These are phyloP conservation scores for Circaetus cinerascens DNA, from an alignment of 2,113 vertebrate species.

Conservation along the genomic window DNA sequence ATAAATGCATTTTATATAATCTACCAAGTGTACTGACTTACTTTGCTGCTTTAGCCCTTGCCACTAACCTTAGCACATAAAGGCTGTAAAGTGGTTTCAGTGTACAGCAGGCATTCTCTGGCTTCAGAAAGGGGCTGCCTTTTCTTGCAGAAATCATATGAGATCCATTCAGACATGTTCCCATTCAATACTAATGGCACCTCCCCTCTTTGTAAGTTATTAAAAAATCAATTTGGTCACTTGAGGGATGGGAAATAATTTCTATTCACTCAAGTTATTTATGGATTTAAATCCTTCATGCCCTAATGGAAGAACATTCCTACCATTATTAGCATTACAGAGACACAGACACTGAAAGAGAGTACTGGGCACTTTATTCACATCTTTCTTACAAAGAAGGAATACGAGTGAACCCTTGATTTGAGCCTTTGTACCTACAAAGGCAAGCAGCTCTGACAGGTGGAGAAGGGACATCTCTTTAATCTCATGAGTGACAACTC, in stretches of 20 bases:
- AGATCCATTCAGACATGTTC: neutral
- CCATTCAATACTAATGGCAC: neutral
- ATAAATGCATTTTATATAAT: neutral
- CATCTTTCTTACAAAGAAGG: neutral
- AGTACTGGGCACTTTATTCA: neutral
- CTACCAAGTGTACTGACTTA: neutral
- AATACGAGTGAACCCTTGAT: neutral
- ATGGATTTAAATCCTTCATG: conserved; percentile 3
- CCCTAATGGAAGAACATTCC: neutral
- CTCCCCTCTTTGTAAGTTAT: neutral
- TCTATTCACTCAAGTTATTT: conserved; percentile 15
- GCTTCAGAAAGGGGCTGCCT: neutral
- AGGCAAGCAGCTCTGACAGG: neutral
- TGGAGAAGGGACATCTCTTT: neutral
- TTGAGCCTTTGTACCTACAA: neutral
- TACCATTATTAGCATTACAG: neutral
- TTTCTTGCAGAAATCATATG: neutral
- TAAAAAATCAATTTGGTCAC: conserved; percentile 42
- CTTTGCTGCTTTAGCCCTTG: neutral
- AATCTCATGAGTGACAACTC: neutral
- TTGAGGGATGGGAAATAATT: neutral
- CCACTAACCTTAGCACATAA: neutral
- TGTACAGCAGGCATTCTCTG: neutral
- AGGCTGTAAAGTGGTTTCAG: neutral
- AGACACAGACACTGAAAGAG: neutral